phyloP scores from a whole-genome alignment of 2,113 vertebrate species.

The Periophthalmus modestus region DNA sequence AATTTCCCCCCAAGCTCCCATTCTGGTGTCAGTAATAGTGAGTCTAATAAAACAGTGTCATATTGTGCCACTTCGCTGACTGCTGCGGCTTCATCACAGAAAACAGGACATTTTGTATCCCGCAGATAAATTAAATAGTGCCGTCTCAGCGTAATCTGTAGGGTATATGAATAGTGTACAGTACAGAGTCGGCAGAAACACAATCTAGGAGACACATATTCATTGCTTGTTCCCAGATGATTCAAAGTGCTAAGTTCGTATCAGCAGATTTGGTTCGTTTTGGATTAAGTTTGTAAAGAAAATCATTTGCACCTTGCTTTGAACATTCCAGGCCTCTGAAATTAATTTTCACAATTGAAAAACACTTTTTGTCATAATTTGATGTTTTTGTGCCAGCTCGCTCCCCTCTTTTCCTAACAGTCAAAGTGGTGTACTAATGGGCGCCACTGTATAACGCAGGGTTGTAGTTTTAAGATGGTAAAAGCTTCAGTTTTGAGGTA shows the following conservation, averaged over 20 bases:
- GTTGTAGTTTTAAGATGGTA: neutral
- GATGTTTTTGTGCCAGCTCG: neutral
- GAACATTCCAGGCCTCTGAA: neutral
- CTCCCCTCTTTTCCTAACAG: neutral
- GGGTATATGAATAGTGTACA: neutral
- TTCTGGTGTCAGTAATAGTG: conserved; percentile 32
- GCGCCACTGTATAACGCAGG: neutral
- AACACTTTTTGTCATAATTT: neutral
- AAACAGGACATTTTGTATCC: neutral
- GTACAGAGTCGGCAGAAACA: neutral
- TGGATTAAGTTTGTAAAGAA: neutral
- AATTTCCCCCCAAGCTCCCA: conserved; percentile 19
- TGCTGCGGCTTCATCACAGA: conserved; percentile 20
- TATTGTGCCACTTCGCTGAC: conserved; percentile 20
- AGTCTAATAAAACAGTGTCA: conserved; percentile 22
- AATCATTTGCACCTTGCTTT: neutral
- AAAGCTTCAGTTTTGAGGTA: neutral
- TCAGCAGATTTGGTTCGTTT: neutral
- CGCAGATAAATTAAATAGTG: conserved; percentile 9
- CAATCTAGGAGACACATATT: conserved; percentile 13
- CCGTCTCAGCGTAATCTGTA: conserved; percentile 8
- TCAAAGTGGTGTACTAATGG: neutral
- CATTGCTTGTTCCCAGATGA: conserved; percentile 12
- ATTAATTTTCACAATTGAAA: neutral
- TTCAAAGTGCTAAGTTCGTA: neutral